A percentile compares a stretch with the other conserved stretches of the same genome.
phyloP scores from a whole-genome alignment of 2,113 vertebrate genomes.

The Sebastes schlegelii region DNA sequence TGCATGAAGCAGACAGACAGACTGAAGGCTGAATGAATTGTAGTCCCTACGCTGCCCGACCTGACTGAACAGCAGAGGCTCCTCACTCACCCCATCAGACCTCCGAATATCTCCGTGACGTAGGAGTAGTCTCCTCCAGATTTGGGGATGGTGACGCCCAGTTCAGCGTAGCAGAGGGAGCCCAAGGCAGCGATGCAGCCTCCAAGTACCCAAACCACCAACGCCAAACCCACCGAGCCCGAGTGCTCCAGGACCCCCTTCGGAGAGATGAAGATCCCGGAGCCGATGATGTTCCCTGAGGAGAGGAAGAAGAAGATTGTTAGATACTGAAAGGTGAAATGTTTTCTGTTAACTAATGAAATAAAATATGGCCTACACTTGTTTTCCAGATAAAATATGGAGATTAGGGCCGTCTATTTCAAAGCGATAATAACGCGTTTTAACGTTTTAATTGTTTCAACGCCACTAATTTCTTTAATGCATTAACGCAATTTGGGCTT shows the following conservation, averaged over 20 bases:
- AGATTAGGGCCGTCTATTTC: too few relatives aligned
- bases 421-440: too few relatives aligned
- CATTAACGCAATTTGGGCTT: too few relatives aligned
- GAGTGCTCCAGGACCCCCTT: slow-evolving; percentile 97
- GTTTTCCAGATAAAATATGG: not conserved
- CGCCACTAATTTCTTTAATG: too few relatives aligned
- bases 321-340: not conserved
- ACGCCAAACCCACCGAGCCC: slow-evolving; percentile 93
- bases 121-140: slow-evolving; percentile 98
- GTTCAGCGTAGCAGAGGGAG: slow-evolving; percentile 95
- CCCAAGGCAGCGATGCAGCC: slow-evolving; percentile 93
- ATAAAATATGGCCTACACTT: not conserved
- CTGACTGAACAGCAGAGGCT: too few relatives aligned
- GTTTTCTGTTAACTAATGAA: not conserved
- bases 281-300: slow-evolving; percentile 98
- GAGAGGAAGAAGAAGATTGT: not conserved
- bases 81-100: slow-evolving; percentile 90
- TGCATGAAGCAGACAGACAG: not conserved
- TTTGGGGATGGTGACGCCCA: slow-evolving; percentile 97
- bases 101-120: slow-evolving; percentile 97
- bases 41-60: too few relatives aligned
- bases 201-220: slow-evolving; percentile 93
- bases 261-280: slow-evolving; percentile 98
- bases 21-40: too few relatives aligned
- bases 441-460: too few relatives aligned